These are phyloP conservation scores for Esox masquinongy DNA, from an alignment of 2,797 vertebrate species.

Conservation along the genomic window DNA sequence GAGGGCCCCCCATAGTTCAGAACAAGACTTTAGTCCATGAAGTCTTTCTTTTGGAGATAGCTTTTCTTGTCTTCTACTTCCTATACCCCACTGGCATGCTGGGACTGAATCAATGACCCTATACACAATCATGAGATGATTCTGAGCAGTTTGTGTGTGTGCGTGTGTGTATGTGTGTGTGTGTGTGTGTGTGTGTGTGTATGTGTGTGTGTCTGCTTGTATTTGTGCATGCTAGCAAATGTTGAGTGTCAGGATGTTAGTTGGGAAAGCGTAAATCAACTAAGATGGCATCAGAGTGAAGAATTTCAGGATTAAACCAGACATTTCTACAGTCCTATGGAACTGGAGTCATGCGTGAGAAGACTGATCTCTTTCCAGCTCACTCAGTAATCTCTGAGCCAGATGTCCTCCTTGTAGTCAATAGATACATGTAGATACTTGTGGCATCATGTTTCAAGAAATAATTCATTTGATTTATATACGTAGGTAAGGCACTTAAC, in stretches of 20 bases:
- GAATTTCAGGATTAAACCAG: background rate
- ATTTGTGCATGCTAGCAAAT: background rate
- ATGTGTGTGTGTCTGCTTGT: background rate
- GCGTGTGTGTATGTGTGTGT: background rate
- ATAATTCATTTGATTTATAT: no score
- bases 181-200: background rate
- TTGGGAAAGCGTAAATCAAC: background rate
- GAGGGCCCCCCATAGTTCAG: background rate
- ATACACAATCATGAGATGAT: constrained; percentile 5
- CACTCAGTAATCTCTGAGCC: background rate
- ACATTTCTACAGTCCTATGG: background rate
- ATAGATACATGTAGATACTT: background rate
- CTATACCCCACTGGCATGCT: constrained; percentile 4
- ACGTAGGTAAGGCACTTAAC: background rate
- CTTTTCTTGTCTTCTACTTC: background rate
- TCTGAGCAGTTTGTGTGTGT: constrained; percentile 6
- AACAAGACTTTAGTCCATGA: constrained; percentile 7
- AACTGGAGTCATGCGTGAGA: background rate
- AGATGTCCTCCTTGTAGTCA: background rate
- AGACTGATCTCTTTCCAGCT: background rate
- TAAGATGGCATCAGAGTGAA: background rate
- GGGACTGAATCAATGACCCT: background rate
- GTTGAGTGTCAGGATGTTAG: background rate
- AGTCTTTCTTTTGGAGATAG: constrained; percentile 7
- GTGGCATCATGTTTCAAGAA: background rate